These are phyloP conservation scores for Leptopilina clavipes DNA, from an alignment of 1,140 invertebrate species.

Conservation along the genomic window DNA sequence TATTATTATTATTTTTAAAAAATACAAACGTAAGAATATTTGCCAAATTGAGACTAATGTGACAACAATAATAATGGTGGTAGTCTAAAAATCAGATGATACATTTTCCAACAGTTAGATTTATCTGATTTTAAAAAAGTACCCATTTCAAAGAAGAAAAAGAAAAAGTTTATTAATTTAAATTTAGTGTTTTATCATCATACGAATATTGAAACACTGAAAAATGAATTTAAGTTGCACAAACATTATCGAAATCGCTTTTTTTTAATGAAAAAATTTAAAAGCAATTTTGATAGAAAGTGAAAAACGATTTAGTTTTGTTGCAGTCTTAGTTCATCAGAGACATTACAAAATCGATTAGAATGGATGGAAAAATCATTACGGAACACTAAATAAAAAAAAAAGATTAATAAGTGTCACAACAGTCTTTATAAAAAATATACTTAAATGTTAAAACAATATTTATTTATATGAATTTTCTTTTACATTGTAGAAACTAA, in stretches of 20 bases:
- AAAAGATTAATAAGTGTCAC: not conserved
- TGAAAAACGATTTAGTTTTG: not conserved
- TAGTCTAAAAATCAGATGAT: constrained; percentile 35
- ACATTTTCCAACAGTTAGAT: not conserved
- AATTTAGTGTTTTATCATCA: not conserved
- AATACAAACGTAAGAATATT: constrained; percentile 54
- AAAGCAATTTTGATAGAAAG: not conserved
- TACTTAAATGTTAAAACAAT: constrained; percentile 65
- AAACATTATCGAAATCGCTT: not conserved
- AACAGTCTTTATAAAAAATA: constrained; percentile 65
- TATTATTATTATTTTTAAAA: constrained; percentile 50
- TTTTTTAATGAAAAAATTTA: not conserved
- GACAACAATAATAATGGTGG: constrained; percentile 54
- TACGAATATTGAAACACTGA: not conserved
- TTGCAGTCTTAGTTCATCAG: constrained; percentile 1
- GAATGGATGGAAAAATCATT: not conserved
- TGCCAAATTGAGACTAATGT: constrained; percentile 66
- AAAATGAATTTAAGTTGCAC: not conserved
- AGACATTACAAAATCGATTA: not conserved
- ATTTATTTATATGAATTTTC: constrained; percentile 65
- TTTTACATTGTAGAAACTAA: constrained; percentile 34
- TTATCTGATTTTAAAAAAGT: constrained; percentile 12
- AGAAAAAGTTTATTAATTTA: not conserved
- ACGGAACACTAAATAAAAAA: not conserved
- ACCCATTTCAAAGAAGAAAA: not conserved